Percentiles rank a stretch among this genome's conserved stretches.
Conservation (phyloP, 2,797 vertebrate species). For the Thaleichthys pacificus region DNA sequence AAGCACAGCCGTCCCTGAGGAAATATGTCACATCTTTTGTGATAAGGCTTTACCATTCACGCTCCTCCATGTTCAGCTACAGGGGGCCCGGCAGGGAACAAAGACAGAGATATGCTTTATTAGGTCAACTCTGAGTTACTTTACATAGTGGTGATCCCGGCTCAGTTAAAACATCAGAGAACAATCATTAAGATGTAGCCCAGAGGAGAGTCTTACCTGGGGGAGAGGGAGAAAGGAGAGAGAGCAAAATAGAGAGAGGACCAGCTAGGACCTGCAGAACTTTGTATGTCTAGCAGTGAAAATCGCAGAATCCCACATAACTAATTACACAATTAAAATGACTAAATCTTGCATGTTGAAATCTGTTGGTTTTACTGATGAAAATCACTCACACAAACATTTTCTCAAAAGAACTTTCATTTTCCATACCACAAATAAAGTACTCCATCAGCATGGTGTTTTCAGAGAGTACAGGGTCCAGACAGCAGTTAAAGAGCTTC, state of each 20-base stretch:
- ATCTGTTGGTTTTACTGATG: conserved; percentile 21
- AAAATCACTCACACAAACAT: conserved; percentile 14
- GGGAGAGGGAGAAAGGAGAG: conserved; percentile 5
- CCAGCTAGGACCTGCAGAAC: background rate
- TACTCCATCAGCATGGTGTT: too few species aligned
- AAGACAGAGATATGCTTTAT: conserved; percentile 59
- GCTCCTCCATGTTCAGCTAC: conserved; percentile 50
- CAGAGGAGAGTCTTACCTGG: conserved; percentile 40
- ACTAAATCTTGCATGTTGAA: too few species aligned
- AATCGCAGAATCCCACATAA: too few species aligned
- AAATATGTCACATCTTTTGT: conserved; percentile 74
- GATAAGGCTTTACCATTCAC: conserved; percentile 62
- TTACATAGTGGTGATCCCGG: conserved; percentile 53
- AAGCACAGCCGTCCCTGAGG: conserved; percentile 62
- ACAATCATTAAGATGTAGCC: conserved; percentile 66
- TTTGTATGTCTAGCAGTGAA: too few species aligned
- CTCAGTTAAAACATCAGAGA: conserved; percentile 64
- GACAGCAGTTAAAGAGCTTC: conserved; percentile 53
- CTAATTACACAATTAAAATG: too few species aligned
- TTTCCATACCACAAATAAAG: conserved; percentile 47
- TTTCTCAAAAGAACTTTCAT: conserved; percentile 31
- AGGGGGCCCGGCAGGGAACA: conserved; percentile 54
- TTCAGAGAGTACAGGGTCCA: conserved; percentile 33
- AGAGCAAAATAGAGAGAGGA: background rate
- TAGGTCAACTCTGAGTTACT: conserved; percentile 57